Conservation (phyloP, 2,797 vertebrate genomes). For the Lutra lutra region DNA sequence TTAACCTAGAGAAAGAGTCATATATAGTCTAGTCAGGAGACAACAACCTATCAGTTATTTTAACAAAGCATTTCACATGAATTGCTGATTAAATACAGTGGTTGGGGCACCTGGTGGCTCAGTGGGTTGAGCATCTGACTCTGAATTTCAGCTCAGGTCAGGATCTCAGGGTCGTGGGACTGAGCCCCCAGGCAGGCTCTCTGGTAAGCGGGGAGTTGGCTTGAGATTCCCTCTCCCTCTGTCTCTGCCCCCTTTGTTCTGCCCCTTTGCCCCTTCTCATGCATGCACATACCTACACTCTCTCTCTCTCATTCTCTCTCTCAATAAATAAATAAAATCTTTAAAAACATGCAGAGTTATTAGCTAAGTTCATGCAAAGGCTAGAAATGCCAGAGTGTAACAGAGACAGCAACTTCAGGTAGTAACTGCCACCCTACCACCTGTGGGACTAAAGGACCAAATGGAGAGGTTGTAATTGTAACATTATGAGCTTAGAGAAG, state of each 20-base stretch:
- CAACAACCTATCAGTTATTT: not conserved
- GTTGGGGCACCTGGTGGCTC: not conserved
- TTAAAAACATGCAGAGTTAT: not conserved
- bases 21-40: not conserved
- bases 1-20: not conserved
- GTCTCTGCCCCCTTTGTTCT: not conserved
- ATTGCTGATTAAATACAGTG: not conserved
- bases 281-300: not conserved
- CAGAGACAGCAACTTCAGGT: not conserved
- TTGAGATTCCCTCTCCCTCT: not conserved
- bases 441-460: not conserved
- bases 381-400: not conserved
- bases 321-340: not conserved
- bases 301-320: not conserved
- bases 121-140: not conserved
- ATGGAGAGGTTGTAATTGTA: not conserved
- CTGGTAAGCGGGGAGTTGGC: fast-evolving
- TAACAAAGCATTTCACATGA: not conserved
- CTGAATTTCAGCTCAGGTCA: not conserved
- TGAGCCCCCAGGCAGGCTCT: not conserved
- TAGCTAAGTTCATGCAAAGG: not conserved
- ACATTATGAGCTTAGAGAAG: not conserved
- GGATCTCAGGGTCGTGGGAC: not conserved
- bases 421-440: not conserved
- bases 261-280: not conserved